Percentiles rank a stretch among this genome's conserved stretches.
phyloP scores from a whole-genome alignment of 2,888 invertebrate genomes.

The Microdon myrmicae region DNA sequence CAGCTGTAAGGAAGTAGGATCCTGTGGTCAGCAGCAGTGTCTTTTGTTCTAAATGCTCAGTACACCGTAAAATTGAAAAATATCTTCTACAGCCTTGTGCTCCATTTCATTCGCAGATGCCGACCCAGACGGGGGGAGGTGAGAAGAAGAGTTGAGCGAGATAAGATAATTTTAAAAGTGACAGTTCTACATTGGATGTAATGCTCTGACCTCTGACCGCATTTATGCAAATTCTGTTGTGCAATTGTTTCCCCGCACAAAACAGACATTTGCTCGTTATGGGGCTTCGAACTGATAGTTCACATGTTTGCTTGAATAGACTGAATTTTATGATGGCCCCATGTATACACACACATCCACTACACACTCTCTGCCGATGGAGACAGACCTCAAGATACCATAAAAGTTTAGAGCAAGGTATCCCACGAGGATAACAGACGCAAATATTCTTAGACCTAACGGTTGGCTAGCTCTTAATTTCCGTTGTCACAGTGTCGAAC shows the following conservation, averaged over 20 bases:
- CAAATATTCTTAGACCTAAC: constrained; percentile 19
- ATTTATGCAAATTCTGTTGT: constrained; percentile 28
- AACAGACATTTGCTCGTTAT: constrained; percentile 14
- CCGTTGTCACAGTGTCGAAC: constrained; percentile 3
- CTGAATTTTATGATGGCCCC: constrained; percentile 21
- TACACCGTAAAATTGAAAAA: constrained; percentile 48
- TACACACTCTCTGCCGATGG: no score
- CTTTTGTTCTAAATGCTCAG: constrained; percentile 16
- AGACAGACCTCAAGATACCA: not conserved
- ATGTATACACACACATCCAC: no score
- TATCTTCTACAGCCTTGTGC: constrained; percentile 34
- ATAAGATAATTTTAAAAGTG: constrained; percentile 37
- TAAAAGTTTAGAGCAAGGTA: constrained; percentile 42
- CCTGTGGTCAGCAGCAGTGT: constrained; percentile 10
- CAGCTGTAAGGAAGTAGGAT: not conserved
- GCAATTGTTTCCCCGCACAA: constrained; percentile 1
- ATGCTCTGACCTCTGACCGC: not conserved
- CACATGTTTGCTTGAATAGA: constrained; percentile 1
- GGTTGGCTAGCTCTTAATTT: constrained; percentile 39
- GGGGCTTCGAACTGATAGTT: constrained; percentile 1
- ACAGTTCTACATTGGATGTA: constrained; percentile 18
- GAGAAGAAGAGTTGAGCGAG: no score
- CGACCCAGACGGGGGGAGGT: no score
- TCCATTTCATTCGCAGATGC: constrained; percentile 16
- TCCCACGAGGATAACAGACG: constrained; percentile 26